Evolutionary conservation across 92 coral and sea anemone genomes (phyloP).

Genomic region (Bergia puertoricense): DNA sequence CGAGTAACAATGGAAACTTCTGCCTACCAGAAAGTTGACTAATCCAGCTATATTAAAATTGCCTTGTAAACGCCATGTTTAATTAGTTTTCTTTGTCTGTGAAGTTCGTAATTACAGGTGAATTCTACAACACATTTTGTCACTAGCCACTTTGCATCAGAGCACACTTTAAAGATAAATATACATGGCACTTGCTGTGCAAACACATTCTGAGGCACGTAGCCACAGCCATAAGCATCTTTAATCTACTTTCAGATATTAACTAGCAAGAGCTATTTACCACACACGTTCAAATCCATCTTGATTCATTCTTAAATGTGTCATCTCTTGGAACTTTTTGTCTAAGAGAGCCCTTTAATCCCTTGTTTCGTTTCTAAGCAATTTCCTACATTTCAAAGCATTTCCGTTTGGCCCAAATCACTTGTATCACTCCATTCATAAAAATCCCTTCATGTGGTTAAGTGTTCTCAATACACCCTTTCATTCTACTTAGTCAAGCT

Average conservation of each 20-base stretch:
- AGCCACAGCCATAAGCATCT: slow-evolving; percentile 17
- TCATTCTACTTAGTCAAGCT: slow-evolving; percentile 7
- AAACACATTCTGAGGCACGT: slow-evolving; percentile 29
- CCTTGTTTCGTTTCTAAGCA: slow-evolving; percentile 16
- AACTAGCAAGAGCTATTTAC: background rate
- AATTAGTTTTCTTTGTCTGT: slow-evolving; percentile 16
- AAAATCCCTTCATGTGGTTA: slow-evolving; percentile 12
- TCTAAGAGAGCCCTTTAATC: slow-evolving; percentile 7
- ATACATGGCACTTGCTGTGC: slow-evolving; percentile 14
- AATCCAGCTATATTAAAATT: slow-evolving; percentile 32
- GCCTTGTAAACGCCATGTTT: slow-evolving; percentile 35
- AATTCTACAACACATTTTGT: slow-evolving; percentile 1
- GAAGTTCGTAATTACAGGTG: slow-evolving; percentile 15
- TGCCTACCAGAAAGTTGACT: slow-evolving; percentile 1
- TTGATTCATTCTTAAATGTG: slow-evolving; percentile 9
- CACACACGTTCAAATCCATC: slow-evolving; percentile 20
- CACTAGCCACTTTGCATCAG: background rate
- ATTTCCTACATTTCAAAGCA: slow-evolving; percentile 20
- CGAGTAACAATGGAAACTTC: background rate
- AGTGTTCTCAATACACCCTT: background rate
- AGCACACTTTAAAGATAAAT: background rate
- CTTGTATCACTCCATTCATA: slow-evolving; percentile 6
- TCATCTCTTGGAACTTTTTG: slow-evolving; percentile 16
- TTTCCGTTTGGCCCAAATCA: slow-evolving; percentile 42
- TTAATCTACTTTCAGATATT: slow-evolving; percentile 21